Percentiles rank a stretch among this genome's conserved stretches.
Conservation (phyloP, 2,888 invertebrate genomes). For the Drosophila setosimentum region DNA sequence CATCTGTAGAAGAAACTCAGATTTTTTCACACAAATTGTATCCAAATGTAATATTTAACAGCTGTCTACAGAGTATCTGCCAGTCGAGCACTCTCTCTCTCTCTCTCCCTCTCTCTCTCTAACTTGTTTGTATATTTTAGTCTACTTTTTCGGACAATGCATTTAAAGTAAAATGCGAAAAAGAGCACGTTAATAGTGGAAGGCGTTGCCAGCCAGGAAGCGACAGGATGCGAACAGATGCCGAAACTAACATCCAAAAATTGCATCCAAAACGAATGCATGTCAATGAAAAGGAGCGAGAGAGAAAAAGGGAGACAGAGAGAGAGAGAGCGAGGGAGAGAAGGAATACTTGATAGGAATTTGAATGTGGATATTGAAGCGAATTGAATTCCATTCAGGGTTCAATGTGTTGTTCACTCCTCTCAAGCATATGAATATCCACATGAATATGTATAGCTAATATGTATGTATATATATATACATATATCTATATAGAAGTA, state of each 20-base stretch:
- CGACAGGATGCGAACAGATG: slow-evolving; percentile 1
- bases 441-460: background rate
- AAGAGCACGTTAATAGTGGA: slow-evolving; percentile 57
- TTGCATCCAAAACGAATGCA: slow-evolving; percentile 26
- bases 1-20: background rate
- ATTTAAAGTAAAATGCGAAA: slow-evolving; percentile 41
- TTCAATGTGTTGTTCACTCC: slow-evolving; percentile 19
- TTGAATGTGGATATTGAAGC: slow-evolving; percentile 42
- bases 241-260: slow-evolving; percentile 17
- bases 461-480: too few species aligned
- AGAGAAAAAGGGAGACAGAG: background rate
- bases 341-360: slow-evolving; percentile 31
- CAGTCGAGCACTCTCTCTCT: background rate
- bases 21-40: background rate
- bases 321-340: background rate
- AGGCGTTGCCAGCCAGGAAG: slow-evolving; percentile 7
- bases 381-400: slow-evolving; percentile 50
- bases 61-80: background rate
- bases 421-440: background rate
- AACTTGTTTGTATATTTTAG: background rate
- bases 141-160: slow-evolving; percentile 18
- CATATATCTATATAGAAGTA: background rate
- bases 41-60: background rate
- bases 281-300: slow-evolving; percentile 11
- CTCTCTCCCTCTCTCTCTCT: rapidly evolving